Conservation (phyloP, 2,888 invertebrate species). For the Pilophorus perplexus region DNA sequence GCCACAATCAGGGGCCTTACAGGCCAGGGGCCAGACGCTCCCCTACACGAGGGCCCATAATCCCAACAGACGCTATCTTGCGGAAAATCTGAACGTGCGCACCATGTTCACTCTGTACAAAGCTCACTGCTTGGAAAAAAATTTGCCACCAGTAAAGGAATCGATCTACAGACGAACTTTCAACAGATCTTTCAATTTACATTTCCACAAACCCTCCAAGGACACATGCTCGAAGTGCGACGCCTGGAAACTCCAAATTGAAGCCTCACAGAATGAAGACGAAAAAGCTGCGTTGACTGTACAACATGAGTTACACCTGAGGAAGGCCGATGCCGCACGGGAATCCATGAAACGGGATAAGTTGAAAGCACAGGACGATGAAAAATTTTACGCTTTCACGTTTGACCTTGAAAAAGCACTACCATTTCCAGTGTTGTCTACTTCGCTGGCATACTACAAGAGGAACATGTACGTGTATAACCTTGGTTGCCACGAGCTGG, state of each 20-base stretch:
- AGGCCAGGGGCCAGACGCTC: no score
- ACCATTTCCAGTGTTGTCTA: slow-evolving; percentile 48
- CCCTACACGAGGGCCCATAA: slow-evolving; percentile 44
- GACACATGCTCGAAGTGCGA: slow-evolving; percentile 45
- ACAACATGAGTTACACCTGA: slow-evolving; percentile 8
- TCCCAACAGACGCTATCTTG: slow-evolving; percentile 40
- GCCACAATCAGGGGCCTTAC: no score
- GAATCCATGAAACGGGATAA: not conserved
- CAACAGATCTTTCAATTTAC: slow-evolving; percentile 44
- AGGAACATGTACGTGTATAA: slow-evolving; percentile 49
- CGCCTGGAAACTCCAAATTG: slow-evolving; percentile 40
- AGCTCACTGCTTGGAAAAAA: slow-evolving; percentile 32
- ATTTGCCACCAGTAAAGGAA: slow-evolving; percentile 36
- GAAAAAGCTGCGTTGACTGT: not conserved
- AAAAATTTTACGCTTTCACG: not conserved
- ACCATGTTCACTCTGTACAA: slow-evolving; percentile 42
- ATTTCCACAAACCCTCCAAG: slow-evolving; percentile 45
- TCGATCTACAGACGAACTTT: slow-evolving; percentile 46
- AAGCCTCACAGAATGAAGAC: not conserved
- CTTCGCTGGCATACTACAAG: slow-evolving; percentile 50
- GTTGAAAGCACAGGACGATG: not conserved
- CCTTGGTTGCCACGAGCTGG: no score
- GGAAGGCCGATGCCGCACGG: not conserved
- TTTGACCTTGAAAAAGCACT: slow-evolving; percentile 48
- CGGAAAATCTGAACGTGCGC: slow-evolving; percentile 37